Percentiles rank a stretch among this genome's conserved stretches.
These are phyloP conservation scores for Epicampocera succincta DNA, from an alignment of 2,888 invertebrate species.

Conservation along the genomic window DNA sequence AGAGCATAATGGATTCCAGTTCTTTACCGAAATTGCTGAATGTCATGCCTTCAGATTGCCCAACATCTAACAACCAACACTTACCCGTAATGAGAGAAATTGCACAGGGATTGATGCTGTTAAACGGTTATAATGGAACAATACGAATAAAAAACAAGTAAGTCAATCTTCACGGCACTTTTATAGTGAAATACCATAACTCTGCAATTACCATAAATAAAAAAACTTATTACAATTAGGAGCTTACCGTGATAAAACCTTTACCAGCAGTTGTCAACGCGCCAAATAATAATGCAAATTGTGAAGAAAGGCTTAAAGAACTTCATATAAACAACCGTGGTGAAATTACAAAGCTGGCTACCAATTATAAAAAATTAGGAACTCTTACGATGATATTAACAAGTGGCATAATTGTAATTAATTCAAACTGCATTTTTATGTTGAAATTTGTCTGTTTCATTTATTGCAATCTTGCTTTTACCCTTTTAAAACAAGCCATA, in stretches of 20 bases:
- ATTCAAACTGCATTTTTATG: no score
- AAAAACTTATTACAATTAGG: neutral
- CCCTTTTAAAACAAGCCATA: no score
- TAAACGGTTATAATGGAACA: no score
- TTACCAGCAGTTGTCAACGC: slow-evolving; percentile 11
- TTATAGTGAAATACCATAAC: slow-evolving; percentile 11
- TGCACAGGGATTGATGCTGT: neutral
- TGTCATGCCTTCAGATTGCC: neutral
- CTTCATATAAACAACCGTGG: slow-evolving; percentile 30
- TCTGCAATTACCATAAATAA: neutral
- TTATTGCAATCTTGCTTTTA: no score
- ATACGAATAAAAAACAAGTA: neutral
- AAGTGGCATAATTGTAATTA: neutral
- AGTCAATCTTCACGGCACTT: neutral
- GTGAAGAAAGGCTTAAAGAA: slow-evolving; percentile 20
- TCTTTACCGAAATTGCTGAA: slow-evolving; percentile 11
- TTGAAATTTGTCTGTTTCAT: no score
- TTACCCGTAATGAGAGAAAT: slow-evolving; percentile 11
- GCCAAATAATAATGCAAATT: neutral
- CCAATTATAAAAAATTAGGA: neutral
- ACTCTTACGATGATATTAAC: neutral
- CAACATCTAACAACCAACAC: slow-evolving; percentile 20
- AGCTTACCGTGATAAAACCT: neutral
- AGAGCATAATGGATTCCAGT: neutral
- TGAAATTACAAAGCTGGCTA: no score